Base-by-base conservation (phyloP, 2,797 vertebrate genomes). In the Catamblyrhynchus diadema region DNA sequence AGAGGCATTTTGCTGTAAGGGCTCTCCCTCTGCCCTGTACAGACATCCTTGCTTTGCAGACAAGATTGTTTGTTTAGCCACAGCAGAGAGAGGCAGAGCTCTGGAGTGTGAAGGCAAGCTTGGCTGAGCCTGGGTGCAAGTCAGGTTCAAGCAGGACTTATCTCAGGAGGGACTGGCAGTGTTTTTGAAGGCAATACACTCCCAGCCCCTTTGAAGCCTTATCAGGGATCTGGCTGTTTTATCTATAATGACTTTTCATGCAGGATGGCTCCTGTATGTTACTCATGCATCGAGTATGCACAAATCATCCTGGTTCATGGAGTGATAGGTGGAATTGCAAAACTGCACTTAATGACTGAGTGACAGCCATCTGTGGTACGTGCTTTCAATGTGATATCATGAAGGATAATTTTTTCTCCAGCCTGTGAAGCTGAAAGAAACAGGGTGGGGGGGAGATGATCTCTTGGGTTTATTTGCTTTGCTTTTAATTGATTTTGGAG, bases 401-500 rank as follows among this genome's bases (percentile, higher is more conserved):
- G 73, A 84, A 81, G 60, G 91, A 96, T 97, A 39, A 67, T 77
- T 88, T 93, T 81, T 93, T 73, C 67, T 94, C n/a, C 33, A 75
- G 80, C 45, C 71, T 94, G 48, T 67, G 67, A 81, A 79, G 80
- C 89, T 94, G 73, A 82, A 94, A 94, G 87, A 64, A 95, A 70
- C 56, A 45, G 75, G 33, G 14, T 17, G 4, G 13, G 73, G 64
- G 82, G 60, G 87, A 81, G 30, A 84, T 33, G 62, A 75, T 94
- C 95, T 88, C 87, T 88, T 66, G 85, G 85, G 91, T 71, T 92
- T 91, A 85, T 91, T 94, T 95, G 66, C 85, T 94, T 77, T 93
- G 93, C 90, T 96, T 95, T 96, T 95, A 96, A 97, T 96, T 96
- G 95, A 96, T 97, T 95, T 95, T 95, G 48, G 56, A 96, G 96